Base-by-base conservation (phyloP, 2,888 invertebrate species). In the Drosophila rubida region DNA sequence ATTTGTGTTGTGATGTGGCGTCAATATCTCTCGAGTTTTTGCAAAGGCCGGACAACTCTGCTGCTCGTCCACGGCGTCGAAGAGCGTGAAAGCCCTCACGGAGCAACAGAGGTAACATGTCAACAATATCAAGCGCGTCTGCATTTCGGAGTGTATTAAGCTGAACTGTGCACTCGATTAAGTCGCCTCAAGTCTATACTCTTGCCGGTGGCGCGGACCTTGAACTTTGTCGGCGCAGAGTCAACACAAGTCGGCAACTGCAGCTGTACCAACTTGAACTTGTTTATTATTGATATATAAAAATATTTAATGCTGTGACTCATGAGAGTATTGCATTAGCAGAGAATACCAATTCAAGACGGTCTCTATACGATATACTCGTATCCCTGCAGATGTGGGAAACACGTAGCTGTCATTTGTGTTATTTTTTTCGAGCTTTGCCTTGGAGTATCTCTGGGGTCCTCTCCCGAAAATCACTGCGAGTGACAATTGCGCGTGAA, bases 361-460 rank as follows among this genome's bases (percentile, higher is more conserved):
- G 19, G 19, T 19, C 19, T 19, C 19, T 19, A 19, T 19, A 2
- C 19, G 19, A 19, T 1, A 19, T 25, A 25, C 6, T 25, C 6
- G 25, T 6, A 5, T 7, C 4, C 6, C 6, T 0, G 25, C 5
- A 25, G 6, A 5, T 25, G 25, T 1, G 22, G 53, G 19, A 25
- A 68, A 72, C 87, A 82, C 82, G 82, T 82, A 82, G 42, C 62
- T 69, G 82, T 68, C 85, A 82, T 87, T 87, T 78, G 73, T 58
- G 61, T 32, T 51, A 16, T 23, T 22, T 27, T 22, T 50, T 8
- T 42, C 23, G 37, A 23, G 11, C n/a, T 16, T 19, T 35, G 19
- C 6, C 37, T 23, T 58, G 69, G 67, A 25, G 35, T 62, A 54
- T 77, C 87, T 63, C 71, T 79, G 73, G 82, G 63, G 64, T 55